These are phyloP conservation scores for Pterobdella sp. DNA, from an alignment of 2,888 invertebrate genomes.

Conservation along the genomic window DNA sequence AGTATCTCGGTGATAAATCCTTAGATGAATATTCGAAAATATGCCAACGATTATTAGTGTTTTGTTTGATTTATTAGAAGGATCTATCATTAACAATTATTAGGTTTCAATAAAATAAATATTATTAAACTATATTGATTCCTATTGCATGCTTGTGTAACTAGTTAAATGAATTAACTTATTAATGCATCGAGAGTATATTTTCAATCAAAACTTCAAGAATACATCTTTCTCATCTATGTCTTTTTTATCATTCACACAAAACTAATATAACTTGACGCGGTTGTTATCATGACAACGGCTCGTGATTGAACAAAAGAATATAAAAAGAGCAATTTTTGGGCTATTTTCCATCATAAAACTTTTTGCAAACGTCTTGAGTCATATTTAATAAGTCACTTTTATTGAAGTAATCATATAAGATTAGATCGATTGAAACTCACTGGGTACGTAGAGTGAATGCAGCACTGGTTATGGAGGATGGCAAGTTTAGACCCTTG, in stretches of 20 bases:
- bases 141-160: no score
- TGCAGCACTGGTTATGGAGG: conserved; percentile 96
- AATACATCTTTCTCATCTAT: background rate
- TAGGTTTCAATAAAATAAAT: no score
- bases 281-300: background rate
- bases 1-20: no score
- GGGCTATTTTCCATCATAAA: background rate
- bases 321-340: background rate
- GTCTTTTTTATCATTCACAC: background rate
- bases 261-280: conserved; percentile 8
- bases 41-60: background rate
- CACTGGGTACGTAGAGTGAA: conserved; percentile 97
- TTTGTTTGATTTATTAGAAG: background rate
- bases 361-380: background rate
- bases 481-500: conserved; percentile 92
- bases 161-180: no score
- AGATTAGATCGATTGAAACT: conserved; percentile 50
- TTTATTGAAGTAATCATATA: no score
- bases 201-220: background rate
- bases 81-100: no score
- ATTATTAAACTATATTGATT: no score
- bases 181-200: no score
- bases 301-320: background rate
- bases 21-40: no score
- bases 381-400: no score